Conservation (phyloP, 2,113 vertebrate genomes). For the Chloebia gouldiae region DNA sequence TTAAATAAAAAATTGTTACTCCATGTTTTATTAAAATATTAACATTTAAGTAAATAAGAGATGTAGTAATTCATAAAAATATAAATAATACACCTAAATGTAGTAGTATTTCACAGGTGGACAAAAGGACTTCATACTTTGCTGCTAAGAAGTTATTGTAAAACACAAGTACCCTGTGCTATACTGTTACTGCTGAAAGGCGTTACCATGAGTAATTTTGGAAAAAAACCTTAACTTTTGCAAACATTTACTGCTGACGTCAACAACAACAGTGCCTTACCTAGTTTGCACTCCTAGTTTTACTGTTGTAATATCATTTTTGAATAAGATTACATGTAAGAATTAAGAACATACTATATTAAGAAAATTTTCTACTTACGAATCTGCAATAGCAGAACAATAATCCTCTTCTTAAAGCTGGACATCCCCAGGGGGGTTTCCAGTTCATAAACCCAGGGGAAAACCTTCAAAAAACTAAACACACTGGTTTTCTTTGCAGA, state of each 20-base stretch:
- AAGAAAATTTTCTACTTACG: background rate
- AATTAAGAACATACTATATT: background rate
- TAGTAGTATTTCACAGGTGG: background rate
- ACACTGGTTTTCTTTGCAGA: background rate
- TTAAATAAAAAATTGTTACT: background rate
- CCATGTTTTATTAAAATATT: background rate
- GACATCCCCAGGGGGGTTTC: background rate
- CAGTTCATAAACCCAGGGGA: background rate
- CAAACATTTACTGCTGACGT: background rate
- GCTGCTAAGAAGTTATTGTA: background rate
- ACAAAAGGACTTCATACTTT: background rate
- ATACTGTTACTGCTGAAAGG: background rate
- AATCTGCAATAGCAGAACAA: background rate
- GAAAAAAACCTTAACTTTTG: background rate
- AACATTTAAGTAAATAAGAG: background rate
- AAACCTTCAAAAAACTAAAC: background rate
- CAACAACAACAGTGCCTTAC: background rate
- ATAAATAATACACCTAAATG: background rate
- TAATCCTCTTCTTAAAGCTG: background rate
- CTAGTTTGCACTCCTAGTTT: background rate
- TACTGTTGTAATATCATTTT: background rate
- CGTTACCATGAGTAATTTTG: background rate
- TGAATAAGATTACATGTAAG: background rate
- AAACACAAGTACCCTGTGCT: background rate
- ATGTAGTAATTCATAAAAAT: background rate